phyloP scores from a whole-genome alignment of 2,888 invertebrate genomes.

The Hydropsyche betteni region DNA sequence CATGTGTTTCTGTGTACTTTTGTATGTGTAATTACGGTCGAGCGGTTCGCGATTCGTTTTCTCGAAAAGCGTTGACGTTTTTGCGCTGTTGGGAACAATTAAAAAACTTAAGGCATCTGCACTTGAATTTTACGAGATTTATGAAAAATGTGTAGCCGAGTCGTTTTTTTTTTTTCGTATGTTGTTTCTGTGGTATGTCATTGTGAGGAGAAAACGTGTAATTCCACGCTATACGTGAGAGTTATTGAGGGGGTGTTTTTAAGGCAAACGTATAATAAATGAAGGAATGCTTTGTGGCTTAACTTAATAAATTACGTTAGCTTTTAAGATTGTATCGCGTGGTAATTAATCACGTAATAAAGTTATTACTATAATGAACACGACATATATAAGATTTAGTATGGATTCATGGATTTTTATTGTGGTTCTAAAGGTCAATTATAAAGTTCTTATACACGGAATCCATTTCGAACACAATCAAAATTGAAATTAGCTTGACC shows the following conservation, averaged over 20 bases:
- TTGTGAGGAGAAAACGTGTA: no score
- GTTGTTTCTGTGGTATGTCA: no score
- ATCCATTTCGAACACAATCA: no score
- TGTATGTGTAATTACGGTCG: no score
- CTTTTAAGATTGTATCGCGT: slow-evolving; percentile 28
- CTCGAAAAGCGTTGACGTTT: no score
- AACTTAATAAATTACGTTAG: slow-evolving; percentile 30
- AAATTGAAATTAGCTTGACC: no score
- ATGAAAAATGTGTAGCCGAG: not conserved
- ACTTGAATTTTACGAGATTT: not conserved
- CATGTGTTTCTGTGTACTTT: no score
- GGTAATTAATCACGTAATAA: slow-evolving; percentile 26
- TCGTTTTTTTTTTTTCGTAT: not conserved
- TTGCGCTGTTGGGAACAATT: no score
- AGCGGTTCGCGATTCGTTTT: no score
- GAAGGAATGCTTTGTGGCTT: slow-evolving; percentile 14
- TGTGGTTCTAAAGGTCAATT: no score
- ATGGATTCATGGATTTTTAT: not conserved
- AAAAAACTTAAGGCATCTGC: no score
- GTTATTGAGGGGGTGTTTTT: slow-evolving; percentile 8
- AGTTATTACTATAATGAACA: not conserved
- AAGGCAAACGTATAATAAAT: slow-evolving; percentile 15
- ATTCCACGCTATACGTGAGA: not conserved
- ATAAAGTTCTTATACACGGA: no score
- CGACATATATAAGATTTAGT: not conserved